A percentile compares a stretch with the other conserved stretches of the same genome.
Conservation (phyloP, 2,888 invertebrate species). For the Didymodactylos carnosus region DNA sequence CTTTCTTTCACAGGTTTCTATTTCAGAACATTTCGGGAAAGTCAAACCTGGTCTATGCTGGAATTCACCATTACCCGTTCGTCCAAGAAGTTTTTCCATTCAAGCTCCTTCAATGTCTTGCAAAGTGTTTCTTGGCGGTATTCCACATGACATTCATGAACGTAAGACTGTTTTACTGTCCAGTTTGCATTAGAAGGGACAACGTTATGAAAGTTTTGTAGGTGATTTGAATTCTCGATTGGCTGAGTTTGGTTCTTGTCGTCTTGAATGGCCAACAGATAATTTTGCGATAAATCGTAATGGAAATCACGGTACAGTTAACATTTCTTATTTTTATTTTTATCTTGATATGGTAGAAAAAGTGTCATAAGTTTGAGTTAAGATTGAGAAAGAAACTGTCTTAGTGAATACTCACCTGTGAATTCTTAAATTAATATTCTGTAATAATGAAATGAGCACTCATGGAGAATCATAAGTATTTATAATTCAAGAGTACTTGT, state of each 20-base stretch:
- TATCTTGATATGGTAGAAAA: too few relatives aligned
- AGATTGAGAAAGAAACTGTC: too few relatives aligned
- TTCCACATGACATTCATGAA: slow-evolving; percentile 88
- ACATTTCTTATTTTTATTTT: too few relatives aligned
- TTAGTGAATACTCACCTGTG: too few relatives aligned
- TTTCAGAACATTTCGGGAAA: not conserved
- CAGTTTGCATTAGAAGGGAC: not conserved
- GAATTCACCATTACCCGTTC: not conserved
- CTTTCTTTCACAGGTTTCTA: not conserved
- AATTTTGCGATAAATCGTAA: too few relatives aligned
- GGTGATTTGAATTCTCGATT: slow-evolving; percentile 19
- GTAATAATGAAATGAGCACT: too few relatives aligned
- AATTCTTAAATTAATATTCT: too few relatives aligned
- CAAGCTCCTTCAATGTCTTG: slow-evolving; percentile 41
- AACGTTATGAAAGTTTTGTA: slow-evolving; percentile 65
- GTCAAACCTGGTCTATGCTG: not conserved
- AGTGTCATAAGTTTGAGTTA: too few relatives aligned
- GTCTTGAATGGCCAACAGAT: slow-evolving; percentile 14
- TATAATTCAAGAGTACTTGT: too few relatives aligned
- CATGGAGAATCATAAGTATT: too few relatives aligned
- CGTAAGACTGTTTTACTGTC: slow-evolving; percentile 19
- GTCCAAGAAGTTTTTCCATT: not conserved
- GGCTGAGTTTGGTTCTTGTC: slow-evolving; percentile 4
- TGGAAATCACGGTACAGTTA: too few relatives aligned
- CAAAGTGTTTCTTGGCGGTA: slow-evolving; percentile 80